Evolutionary conservation across 2,888 invertebrate genomes (phyloP).

Genomic region (Vanessa cardui): DNA sequence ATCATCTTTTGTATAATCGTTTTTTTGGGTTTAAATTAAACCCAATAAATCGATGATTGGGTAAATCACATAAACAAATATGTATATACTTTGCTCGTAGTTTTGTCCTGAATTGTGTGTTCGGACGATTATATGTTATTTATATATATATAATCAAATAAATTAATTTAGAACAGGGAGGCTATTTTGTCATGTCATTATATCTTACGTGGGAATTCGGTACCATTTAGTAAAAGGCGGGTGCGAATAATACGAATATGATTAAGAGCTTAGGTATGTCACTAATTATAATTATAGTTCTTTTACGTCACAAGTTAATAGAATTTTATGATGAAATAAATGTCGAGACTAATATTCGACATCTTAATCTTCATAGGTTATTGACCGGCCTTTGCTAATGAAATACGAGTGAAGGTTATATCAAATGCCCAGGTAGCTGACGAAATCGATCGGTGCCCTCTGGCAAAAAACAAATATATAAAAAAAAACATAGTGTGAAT

Average conservation of each 20-base stretch:
- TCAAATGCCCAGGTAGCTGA: constrained; percentile 59
- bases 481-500: constrained; percentile 32
- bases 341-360: constrained; percentile 47
- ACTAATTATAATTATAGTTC: constrained; percentile 15
- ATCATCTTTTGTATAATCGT: too few relatives aligned
- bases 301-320: constrained; percentile 40
- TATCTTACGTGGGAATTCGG: too few relatives aligned
- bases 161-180: too few relatives aligned
- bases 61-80: too few relatives aligned
- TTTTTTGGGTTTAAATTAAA: too few relatives aligned
- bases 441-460: constrained; percentile 57
- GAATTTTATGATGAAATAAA: constrained; percentile 44
- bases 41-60: too few relatives aligned
- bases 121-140: too few relatives aligned
- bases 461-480: constrained; percentile 43
- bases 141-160: too few relatives aligned
- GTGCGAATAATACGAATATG: not conserved
- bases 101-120: too few relatives aligned
- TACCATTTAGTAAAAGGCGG: not conserved
- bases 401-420: constrained; percentile 70
- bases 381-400: constrained; percentile 66
- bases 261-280: not conserved
- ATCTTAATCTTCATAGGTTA: constrained; percentile 58
- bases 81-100: too few relatives aligned
- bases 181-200: too few relatives aligned